Evolutionary conservation across 2,113 vertebrate genomes (phyloP), one percentile per base, ranked within the genome.

Genomic region (Propithecus coquereli): DNA sequence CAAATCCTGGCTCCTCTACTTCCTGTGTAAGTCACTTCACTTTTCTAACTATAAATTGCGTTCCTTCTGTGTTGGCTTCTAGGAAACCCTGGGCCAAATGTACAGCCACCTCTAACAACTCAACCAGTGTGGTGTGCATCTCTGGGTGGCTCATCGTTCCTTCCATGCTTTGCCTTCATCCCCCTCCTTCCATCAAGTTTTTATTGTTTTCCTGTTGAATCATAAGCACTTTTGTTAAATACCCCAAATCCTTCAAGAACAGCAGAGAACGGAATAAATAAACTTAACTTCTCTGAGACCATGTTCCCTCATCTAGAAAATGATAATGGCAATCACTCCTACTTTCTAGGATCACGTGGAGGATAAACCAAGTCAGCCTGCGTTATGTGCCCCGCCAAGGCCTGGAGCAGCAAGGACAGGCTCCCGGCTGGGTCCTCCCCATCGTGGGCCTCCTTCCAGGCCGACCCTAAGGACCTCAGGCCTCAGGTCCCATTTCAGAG

Each of bases 221-320:
- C 40, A n/a, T 63, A 81, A 90, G 74, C 70, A 71, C 57, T 94
- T 84, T 83, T 87, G 92, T 85, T 87, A 96, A 95, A 65, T 47
- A 90, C n/a, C 68, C 92, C 94, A 92, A 77, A 91, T 79, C 83
- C 77, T 52, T 86, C 61, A 40, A 95, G 66, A 89, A 70, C 66
- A 93, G 25, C 81, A 95, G 16, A 85, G 77, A 57, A 18, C 30
- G 50, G 85, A 87, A 88, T 59, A 88, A 93, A 74, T 43, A 73
- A 89, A 76, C 13, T 23, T 61, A 82, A 85, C 20, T 79, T 91
- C 30, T 40, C 66, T 52, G 40, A 73, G 40, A 73, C 66, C 80
- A 25, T 6, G 30, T 40, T 88, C 54, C 82, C 47, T 86, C n/a
- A 2, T 63, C 83, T 37, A 86, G 43, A 94, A 81, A 86, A 47